Conservation (phyloP, 1,140 invertebrate species). For the Orchesella cincta region DNA sequence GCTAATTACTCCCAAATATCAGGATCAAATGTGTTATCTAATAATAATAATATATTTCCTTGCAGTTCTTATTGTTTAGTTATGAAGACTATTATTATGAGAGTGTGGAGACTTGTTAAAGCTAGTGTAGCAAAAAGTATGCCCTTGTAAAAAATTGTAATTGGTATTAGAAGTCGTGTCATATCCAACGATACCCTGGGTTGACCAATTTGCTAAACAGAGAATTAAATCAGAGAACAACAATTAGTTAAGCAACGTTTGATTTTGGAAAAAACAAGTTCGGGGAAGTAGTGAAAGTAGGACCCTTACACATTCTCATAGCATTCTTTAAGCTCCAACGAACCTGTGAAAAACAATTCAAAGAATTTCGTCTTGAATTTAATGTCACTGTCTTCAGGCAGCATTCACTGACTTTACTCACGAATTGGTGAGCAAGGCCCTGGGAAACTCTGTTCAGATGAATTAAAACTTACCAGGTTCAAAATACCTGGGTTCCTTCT, state of each 20-base stretch:
- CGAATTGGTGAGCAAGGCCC: neutral
- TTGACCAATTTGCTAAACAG: neutral
- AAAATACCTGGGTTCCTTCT: conserved; percentile 28
- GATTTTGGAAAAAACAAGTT: neutral
- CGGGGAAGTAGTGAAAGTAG: neutral
- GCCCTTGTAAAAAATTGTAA: neutral
- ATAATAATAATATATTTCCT: too few species aligned
- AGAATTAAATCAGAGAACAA: neutral
- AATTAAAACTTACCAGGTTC: conserved; percentile 35
- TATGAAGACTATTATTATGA: neutral
- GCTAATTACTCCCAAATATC: neutral
- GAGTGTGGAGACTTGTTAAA: neutral
- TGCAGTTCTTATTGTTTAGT: neutral
- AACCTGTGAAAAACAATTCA: neutral
- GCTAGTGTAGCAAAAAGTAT: neutral
- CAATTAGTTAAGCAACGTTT: neutral
- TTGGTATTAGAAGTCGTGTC: neutral
- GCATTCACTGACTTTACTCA: neutral
- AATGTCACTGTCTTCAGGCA: neutral
- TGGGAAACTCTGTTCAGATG: neutral
- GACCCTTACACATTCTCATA: conserved; percentile 21
- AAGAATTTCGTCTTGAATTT: neutral
- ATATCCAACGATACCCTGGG: neutral
- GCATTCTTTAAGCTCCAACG: conserved; percentile 1
- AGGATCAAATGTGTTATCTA: too few species aligned